A percentile compares a stretch with the other conserved stretches of the same genome.
Evolutionary conservation across 2,113 vertebrate genomes (phyloP).

Genomic region (Phalacrocorax carbo): DNA sequence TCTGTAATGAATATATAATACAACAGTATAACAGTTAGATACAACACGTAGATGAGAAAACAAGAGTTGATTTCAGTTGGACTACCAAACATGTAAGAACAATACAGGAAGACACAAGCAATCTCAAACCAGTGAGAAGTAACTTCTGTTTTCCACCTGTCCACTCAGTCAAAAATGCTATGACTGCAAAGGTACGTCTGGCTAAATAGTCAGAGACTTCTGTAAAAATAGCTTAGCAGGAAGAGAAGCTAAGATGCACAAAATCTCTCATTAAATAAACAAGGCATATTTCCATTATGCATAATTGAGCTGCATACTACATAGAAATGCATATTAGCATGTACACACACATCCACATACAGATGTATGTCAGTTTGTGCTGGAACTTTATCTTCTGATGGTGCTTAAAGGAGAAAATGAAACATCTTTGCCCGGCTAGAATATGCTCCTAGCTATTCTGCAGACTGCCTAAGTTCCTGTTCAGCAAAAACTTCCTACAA

Average conservation of each 20-base stretch:
- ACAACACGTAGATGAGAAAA: not conserved
- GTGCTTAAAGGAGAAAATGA: not conserved
- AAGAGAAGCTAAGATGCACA: not conserved
- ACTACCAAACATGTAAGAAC: not conserved
- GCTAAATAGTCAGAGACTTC: not conserved
- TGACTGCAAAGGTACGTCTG: not conserved
- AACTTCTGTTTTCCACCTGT: not conserved
- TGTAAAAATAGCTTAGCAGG: not conserved
- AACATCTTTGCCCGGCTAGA: not conserved
- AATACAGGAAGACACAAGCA: not conserved
- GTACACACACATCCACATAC: not conserved
- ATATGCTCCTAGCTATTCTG: not conserved
- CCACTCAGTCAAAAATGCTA: not conserved
- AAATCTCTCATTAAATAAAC: not conserved
- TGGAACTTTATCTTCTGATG: not conserved
- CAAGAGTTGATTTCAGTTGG: not conserved
- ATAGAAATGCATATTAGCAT: not conserved
- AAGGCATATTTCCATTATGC: not conserved
- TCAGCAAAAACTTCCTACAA: not conserved
- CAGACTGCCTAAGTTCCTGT: not conserved
- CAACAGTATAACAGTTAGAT: not conserved
- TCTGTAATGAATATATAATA: not conserved
- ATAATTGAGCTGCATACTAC: not conserved
- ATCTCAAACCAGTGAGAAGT: not conserved
- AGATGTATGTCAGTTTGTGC: not conserved